Evolutionary conservation across 2,113 vertebrate genomes (phyloP).

Genomic region (Psammodynastes pulverulentus): DNA sequence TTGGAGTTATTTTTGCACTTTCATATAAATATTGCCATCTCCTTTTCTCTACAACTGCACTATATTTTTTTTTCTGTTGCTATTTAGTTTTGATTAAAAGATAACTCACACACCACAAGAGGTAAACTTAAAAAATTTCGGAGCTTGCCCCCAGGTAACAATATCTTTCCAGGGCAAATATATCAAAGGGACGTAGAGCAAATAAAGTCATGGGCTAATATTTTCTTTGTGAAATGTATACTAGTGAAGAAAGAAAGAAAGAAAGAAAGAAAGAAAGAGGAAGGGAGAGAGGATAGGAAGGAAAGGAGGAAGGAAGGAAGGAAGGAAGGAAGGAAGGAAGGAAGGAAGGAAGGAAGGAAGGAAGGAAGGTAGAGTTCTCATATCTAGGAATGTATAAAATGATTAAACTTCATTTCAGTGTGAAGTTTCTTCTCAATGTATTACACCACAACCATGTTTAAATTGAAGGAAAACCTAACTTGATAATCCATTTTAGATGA

Average conservation of each 20-base stretch:
- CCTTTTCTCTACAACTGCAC: neutral
- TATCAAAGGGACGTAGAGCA: neutral
- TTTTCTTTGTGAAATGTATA: neutral
- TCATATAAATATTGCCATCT: neutral
- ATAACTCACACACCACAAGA: neutral
- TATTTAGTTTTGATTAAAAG: neutral
- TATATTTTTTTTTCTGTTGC: neutral
- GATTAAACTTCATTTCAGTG: neutral
- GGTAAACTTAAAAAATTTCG: neutral
- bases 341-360: neutral
- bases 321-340: too few species aligned
- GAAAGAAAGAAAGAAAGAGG: too few species aligned
- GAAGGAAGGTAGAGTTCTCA: neutral
- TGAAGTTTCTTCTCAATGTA: neutral
- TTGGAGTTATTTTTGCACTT: neutral
- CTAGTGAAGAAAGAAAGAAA: neutral
- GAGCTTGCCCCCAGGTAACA: neutral
- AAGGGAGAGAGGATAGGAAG: neutral
- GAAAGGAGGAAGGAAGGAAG: neutral
- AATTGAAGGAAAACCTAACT: neutral
- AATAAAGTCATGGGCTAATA: too few species aligned
- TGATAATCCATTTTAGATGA: neutral
- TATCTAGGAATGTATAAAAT: neutral
- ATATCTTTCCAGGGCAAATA: neutral
- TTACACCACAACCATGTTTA: neutral